phyloP scores from a whole-genome alignment of 2,113 vertebrate genomes.

The Grallaria varia region DNA sequence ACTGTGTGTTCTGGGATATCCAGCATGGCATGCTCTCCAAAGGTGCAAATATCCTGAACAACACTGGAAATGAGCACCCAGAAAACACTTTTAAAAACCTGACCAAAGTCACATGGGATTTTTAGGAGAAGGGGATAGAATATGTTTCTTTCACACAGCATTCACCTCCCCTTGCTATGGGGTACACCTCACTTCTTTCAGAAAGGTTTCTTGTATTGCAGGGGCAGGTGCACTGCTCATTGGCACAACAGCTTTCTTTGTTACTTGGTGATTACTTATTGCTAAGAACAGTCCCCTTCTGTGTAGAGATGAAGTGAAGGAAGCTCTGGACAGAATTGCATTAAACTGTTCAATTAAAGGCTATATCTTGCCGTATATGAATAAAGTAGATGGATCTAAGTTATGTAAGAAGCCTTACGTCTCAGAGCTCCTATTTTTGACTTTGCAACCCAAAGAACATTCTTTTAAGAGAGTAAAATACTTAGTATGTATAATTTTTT shows the following conservation, averaged over 20 bases:
- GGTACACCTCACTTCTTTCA: no score
- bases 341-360: constrained; percentile 16
- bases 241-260: background rate
- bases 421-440: constrained; percentile 25
- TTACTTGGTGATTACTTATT: background rate
- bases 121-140: background rate
- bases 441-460: background rate
- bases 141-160: background rate
- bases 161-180: background rate
- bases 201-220: background rate
- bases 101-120: background rate
- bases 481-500: background rate
- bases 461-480: constrained; percentile 16
- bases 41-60: background rate
- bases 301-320: background rate
- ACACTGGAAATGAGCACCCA: background rate
- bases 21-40: background rate
- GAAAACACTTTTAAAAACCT: background rate
- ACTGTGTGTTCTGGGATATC: background rate
- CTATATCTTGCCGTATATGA: background rate
- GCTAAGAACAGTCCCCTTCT: constrained; percentile 20
- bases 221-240: background rate
- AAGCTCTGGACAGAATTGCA: constrained; percentile 3
- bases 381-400: background rate
- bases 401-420: background rate